Base-by-base conservation (phyloP, 2,888 invertebrate genomes). In the Drosophila birchii region DNA sequence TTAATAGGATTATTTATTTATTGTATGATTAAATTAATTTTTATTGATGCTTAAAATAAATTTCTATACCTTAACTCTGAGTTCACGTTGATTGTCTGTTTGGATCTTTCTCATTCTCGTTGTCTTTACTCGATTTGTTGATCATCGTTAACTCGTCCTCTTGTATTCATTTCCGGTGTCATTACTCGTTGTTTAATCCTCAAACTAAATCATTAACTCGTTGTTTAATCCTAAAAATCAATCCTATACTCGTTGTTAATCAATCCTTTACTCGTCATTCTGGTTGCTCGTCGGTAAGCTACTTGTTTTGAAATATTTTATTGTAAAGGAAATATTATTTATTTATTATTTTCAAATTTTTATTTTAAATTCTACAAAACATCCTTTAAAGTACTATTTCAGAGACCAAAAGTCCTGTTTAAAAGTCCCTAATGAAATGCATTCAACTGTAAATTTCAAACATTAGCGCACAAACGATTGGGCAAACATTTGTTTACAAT, bases 401-500 rank as follows among this genome's bases (percentile, higher is more conserved):
- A 14, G 3, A 14, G 4, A 44, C 20, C 44, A 23, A 44, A 44
- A 44, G 14, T 8, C 16, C 29, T 5, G 6, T 16, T 11, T 38
- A 20, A 38, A 45, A 38, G 20, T 32, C 44, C 11, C 38, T 18
- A 1, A 11, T 16, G 9, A 39, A 39, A 20, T 20, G 54, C 29
- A 53, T 54, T 39, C 63, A 49, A 20, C 66, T 34, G 41, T 49
- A 16, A 63, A 36, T 23, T 16, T 64, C 14, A 29, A 49, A 29
- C 45, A 20, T 36, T 23, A 39, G 20, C 12, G n/a, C 38, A 18
- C 41, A 41, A 43, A 18, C 32, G 32, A 36, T 60, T 62, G 20
- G 53, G 12, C 56, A 59, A 59, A 29, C 59, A 54, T 39, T 59
- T 29, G 59, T 29, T 59, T 38, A 39, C 63, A 47, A 62, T 62